phyloP scores from a whole-genome alignment of 2,113 vertebrate species.

The Mus pahari region DNA sequence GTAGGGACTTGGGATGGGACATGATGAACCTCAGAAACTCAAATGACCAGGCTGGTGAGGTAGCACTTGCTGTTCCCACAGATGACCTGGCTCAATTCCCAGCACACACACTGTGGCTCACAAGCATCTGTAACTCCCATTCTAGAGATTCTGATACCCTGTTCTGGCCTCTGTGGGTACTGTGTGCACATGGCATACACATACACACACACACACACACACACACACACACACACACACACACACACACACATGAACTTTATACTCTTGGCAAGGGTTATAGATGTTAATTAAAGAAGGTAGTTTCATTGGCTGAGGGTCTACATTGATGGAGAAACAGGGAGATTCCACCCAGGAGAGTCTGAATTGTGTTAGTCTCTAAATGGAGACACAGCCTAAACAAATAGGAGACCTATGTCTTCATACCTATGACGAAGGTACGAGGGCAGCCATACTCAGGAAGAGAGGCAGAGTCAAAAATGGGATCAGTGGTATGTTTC shows the following conservation, averaged over 20 bases:
- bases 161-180: neutral
- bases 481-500: too few relatives aligned
- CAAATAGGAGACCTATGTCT: too few relatives aligned
- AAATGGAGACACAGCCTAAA: too few relatives aligned
- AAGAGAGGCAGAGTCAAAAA: too few relatives aligned
- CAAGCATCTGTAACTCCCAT: neutral
- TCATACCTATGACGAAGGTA: too few relatives aligned
- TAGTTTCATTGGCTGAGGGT: neutral
- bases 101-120: neutral
- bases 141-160: neutral
- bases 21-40: rapidly evolving
- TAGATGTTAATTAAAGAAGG: neutral
- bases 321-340: neutral
- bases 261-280: neutral
- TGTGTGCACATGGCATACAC: rapidly evolving
- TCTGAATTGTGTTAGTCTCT: too few relatives aligned
- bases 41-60: neutral
- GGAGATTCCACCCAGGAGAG: neutral
- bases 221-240: neutral
- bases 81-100: neutral
- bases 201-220: neutral
- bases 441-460: too few relatives aligned
- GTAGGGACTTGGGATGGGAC: neutral
- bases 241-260: rapidly evolving
- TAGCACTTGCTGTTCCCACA: neutral